A percentile compares a stretch with the other conserved stretches of the same genome.
These are phyloP conservation scores for Drosophila navojoa DNA, from an alignment of 1,140 invertebrate species.

Conservation along the genomic window DNA sequence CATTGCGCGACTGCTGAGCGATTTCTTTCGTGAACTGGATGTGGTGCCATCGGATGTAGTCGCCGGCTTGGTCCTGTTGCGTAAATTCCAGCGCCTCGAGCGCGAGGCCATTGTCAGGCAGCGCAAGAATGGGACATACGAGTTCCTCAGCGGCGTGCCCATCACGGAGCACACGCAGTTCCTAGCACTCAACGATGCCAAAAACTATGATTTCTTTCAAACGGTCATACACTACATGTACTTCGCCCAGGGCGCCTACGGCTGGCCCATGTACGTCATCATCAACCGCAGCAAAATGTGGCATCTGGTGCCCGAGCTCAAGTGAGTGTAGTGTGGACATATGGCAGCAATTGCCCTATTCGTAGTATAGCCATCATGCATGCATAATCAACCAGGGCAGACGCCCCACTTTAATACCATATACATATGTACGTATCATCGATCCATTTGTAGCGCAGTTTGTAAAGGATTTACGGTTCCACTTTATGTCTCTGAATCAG, in stretches of 20 bases:
- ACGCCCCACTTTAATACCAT: no score
- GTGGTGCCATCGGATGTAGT: slow-evolving; percentile 96
- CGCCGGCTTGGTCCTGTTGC: slow-evolving; percentile 92
- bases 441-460: no score
- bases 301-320: slow-evolving; percentile 88
- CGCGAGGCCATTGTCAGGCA: slow-evolving; percentile 91
- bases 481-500: no score
- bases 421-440: no score
- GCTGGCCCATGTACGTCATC: slow-evolving; percentile 95
- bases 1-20: slow-evolving; percentile 93
- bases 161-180: slow-evolving; percentile 93
- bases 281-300: slow-evolving; percentile 90
- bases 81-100: slow-evolving; percentile 93
- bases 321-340: slow-evolving; percentile 83
- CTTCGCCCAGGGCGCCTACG: slow-evolving; percentile 94
- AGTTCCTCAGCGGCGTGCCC: slow-evolving; percentile 94
- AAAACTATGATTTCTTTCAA: slow-evolving; percentile 90
- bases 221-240: slow-evolving; percentile 94
- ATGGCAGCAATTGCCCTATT: background rate
- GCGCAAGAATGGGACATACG: slow-evolving; percentile 93
- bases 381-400: no score
- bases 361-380: no score
- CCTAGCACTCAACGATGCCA: slow-evolving; percentile 91
- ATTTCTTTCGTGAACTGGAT: slow-evolving; percentile 95
- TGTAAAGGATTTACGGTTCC: no score